Evolutionary conservation across 2,113 vertebrate genomes (phyloP), one percentile per base, ranked within the genome.

Genomic region (Sporophila hypoxantha): DNA sequence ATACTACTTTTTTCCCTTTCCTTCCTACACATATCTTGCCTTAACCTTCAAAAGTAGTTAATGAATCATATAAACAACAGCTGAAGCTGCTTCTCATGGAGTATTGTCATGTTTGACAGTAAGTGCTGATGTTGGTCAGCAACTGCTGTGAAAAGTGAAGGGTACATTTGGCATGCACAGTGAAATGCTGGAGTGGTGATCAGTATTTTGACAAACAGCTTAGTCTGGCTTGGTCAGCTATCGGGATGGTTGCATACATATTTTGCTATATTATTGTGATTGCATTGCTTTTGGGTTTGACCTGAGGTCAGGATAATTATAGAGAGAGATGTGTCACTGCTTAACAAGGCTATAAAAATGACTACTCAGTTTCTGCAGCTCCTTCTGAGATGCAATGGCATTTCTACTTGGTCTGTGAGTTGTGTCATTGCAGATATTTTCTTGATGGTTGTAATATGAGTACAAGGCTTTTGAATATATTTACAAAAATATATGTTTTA

Each of bases 161-260:
- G 73, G 82, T 89, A 46, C 29, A 23, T 75, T 89, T 89, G 79
- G 32, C 57, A 85, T 16, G 46, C 57, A 69, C 22, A 60, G 20
- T 56, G 68, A 91, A 90, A 70, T 64, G 68, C 73, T 92, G 82
- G 87, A 74, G 47, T 60, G 52, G 37, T 67, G 65, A 90, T 92
- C 83, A 70, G 76, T 75, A 61, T 90, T 91, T 73, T 90, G 85
- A 82, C 87, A 77, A 84, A 84, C 26, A 79, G 78, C 89, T 70
- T 47, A 57, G 30, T 62, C 78, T 93, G 78, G 22, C 68, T 85
- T 85, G 76, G 59, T 73, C 82, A 85, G 56, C 87, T 93, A 56
- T 91, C 1, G 1, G 61, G 26, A 30, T 64, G 25, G 39, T 29
- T 84, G 56, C 80, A 56, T 66, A 26, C 27, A 37, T 23, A 50